These are phyloP conservation scores for Ectemnius cavifrons DNA, from an alignment of 2,888 invertebrate species.

Conservation along the genomic window DNA sequence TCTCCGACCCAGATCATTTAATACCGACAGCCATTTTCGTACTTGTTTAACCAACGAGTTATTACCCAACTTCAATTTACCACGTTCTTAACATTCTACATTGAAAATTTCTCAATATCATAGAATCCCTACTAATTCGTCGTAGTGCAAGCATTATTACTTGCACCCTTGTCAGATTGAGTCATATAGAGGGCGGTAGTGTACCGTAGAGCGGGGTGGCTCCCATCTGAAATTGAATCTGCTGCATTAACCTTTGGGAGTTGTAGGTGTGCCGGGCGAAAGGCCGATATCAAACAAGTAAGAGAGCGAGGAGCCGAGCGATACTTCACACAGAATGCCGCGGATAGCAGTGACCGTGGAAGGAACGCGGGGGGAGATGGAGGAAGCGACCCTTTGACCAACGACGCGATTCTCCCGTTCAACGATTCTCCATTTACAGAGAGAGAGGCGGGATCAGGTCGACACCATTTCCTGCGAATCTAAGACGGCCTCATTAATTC, in stretches of 20 bases:
- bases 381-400: conserved; percentile 13
- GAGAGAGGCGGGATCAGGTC: neutral
- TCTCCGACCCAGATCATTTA: conserved; percentile 33
- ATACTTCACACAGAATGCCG: too few relatives aligned
- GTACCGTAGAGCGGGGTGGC: too few relatives aligned
- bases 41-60: too few relatives aligned
- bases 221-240: conserved; percentile 6
- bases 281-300: too few relatives aligned
- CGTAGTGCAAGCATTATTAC: too few relatives aligned
- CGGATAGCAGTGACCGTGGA: neutral
- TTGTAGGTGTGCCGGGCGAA: neutral
- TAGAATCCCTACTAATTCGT: too few relatives aligned
- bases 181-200: too few relatives aligned
- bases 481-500: conserved; percentile 51
- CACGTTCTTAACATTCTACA: too few relatives aligned
- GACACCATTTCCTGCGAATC: conserved; percentile 25
- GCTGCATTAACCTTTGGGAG: neutral
- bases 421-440: conserved; percentile 27
- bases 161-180: too few relatives aligned
- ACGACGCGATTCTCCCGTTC: conserved; percentile 2
- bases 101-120: too few relatives aligned
- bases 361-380: neutral
- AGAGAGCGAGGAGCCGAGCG: too few relatives aligned
- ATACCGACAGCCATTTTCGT: conserved; percentile 28
- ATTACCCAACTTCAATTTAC: too few relatives aligned